Evolutionary conservation across 2,113 vertebrate genomes (phyloP), one percentile per base, ranked within the genome.

Genomic region (Prietella phreatophila): DNA sequence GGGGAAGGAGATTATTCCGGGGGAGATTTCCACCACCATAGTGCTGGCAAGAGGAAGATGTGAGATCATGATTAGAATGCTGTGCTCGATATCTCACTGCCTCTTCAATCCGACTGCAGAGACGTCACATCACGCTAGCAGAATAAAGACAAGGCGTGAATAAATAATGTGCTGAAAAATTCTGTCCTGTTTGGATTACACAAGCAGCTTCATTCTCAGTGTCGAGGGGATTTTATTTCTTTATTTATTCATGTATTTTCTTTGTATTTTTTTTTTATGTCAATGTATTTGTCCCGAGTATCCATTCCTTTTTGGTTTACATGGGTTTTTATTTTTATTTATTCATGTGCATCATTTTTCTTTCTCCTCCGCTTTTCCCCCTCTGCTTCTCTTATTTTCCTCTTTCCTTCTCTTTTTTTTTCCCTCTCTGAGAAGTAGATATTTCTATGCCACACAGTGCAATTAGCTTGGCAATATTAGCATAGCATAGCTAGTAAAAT

Each of bases 1-100:
- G 65, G 82, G 42, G 67, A 50, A 86, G 63, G 56, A 93, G 91
- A 95, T 95, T 92, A 91, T 90, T 93, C 93, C 87, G 11, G 91
- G 89, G 42, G 19, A 80, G 69, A 81, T 84, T 82, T 82, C 82
- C 80, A 39, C 80, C 88, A 80, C 87, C 87, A 91, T 92, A 90
- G 92, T 36, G n/a, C 84, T 90, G 89, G 89, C 58, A 63, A 80
- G 71, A 76, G 84, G 84, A 87, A 91, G 87, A 91, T 83, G 73
- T 88, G 89, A 87, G 87, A 92, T 91, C 84, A 69, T 92, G 89
- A 91, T 93, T 92, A 89, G 91, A 91, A 90, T 90, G 78, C 87
- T 90, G 89, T 47, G 90, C 88, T 92, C 73, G 82, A 65, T 88
- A 90, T 90, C 87, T 87, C 88, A 85, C 90, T 89, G 79, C 89